phyloP scores from a whole-genome alignment of 2,797 vertebrate species.

The Nannoperca australis region DNA sequence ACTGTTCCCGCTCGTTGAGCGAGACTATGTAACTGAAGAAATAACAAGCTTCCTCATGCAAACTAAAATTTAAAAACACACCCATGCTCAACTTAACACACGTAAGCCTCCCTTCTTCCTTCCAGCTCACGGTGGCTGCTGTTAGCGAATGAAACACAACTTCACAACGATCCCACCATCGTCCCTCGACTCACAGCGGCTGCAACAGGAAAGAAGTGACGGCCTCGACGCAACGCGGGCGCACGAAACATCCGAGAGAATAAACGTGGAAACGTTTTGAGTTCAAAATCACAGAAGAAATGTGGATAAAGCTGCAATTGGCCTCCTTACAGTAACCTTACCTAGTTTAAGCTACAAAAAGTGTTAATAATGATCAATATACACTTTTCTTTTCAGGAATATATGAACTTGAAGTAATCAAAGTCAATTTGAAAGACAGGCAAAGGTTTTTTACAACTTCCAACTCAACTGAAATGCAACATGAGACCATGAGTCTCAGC shows the following conservation, averaged over 20 bases:
- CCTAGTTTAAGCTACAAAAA: not conserved
- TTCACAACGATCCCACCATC: not conserved
- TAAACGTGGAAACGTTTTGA: not conserved
- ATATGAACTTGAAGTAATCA: not conserved
- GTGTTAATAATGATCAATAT: not conserved
- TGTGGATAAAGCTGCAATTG: not conserved
- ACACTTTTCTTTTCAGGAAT: not conserved
- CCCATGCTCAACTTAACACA: not conserved
- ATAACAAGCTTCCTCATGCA: not conserved
- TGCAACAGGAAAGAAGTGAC: not conserved
- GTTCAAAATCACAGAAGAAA: not conserved
- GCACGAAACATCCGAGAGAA: not conserved
- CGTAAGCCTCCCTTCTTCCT: not conserved
- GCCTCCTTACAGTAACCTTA: not conserved
- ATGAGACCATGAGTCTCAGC: not conserved
- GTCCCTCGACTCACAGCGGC: not conserved
- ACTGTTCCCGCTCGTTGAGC: not conserved
- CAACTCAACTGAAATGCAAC: not conserved
- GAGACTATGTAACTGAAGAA: not conserved
- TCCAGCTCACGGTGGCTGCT: not conserved
- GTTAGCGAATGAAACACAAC: not conserved
- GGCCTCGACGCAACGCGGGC: too few relatives aligned
- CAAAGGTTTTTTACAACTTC: not conserved
- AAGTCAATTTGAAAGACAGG: slow-evolving; percentile 17
- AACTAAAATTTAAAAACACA: not conserved